phyloP scores from a whole-genome alignment of 2,797 vertebrate species.

The Lophotriccus pileatus region DNA sequence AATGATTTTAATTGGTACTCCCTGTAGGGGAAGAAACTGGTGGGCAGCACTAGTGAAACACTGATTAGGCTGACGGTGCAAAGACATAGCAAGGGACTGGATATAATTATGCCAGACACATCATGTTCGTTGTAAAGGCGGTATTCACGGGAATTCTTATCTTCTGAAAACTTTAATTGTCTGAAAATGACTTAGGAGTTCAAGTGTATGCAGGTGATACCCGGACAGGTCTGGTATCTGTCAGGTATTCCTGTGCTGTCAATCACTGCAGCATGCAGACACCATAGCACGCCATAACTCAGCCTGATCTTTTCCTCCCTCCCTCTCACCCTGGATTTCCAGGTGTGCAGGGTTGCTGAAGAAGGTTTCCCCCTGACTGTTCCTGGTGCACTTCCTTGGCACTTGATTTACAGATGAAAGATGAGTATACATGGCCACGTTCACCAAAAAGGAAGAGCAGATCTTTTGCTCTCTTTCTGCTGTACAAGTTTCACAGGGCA shows the following conservation, averaged over 20 bases:
- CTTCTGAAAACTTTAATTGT: neutral
- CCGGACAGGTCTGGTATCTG: neutral
- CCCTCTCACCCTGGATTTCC: neutral
- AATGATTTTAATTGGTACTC: neutral
- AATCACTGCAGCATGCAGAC: neutral
- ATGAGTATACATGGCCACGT: neutral
- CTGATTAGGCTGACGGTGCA: neutral
- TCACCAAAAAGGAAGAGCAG: neutral
- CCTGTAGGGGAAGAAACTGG: neutral
- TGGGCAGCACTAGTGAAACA: neutral
- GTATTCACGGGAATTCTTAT: neutral
- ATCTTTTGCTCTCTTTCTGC: neutral
- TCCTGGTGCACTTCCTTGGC: neutral
- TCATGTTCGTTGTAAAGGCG: neutral
- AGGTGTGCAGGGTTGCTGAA: neutral
- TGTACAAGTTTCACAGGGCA: neutral
- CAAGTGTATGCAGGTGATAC: neutral
- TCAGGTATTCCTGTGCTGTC: neutral
- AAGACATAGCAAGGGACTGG: neutral
- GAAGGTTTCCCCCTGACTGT: neutral
- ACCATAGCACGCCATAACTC: neutral
- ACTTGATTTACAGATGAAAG: neutral
- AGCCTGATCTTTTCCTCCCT: neutral
- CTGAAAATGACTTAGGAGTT: neutral
- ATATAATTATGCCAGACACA: neutral